Evolutionary conservation across 2,797 vertebrate species (phyloP), one percentile per base, ranked within the genome.

Genomic region (Acridotheres tristis): DNA sequence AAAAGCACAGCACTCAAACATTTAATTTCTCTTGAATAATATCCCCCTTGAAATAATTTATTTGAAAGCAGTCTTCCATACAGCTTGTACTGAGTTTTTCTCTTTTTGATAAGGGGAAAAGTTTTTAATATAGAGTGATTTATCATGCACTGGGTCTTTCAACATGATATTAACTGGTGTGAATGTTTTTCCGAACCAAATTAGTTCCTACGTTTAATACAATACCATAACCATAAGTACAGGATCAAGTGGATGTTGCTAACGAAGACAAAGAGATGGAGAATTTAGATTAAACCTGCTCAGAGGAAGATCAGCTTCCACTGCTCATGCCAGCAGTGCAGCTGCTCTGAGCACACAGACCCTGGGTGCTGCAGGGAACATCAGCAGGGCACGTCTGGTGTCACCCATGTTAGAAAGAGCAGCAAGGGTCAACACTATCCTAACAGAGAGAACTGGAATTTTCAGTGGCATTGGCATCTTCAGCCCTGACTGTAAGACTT

Each of bases 141-240:
- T 88, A 47, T 58, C 53, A 90, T 23, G 55, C 17, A 12, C 7
- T 48, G n/a, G 18, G 47, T n/a, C 67, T 90, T 88, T 78, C 71
- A 78, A 82, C n/a, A n/a, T 47, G 54, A 47, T 73, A 51, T 62
- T 61, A 90, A 76, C 36, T 6, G 4, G 12, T 55, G 25, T 58
- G 51, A 79, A 32, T 67, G 43, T 55, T 89, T 75, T 81, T 43
- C 69, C 13, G 1, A 90, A 85, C 10, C 20, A 69, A 66, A 81
- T 84, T 65, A 58, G 3, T 82, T 86, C 43, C 55, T 59, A 68
- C 29, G 38, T 79, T 94, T 81, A 85, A 73, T 75, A 87, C 78
- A 81, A 78, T 45, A 62, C 32, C 7, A 42, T 90, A 93, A 93
- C 73, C 69, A 58, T 92, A 90, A 90, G 86, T 86, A 85, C 54